Percentiles rank a stretch among this genome's conserved stretches.
phyloP scores from a whole-genome alignment of 2,113 vertebrate species.

The Proteles cristata region DNA sequence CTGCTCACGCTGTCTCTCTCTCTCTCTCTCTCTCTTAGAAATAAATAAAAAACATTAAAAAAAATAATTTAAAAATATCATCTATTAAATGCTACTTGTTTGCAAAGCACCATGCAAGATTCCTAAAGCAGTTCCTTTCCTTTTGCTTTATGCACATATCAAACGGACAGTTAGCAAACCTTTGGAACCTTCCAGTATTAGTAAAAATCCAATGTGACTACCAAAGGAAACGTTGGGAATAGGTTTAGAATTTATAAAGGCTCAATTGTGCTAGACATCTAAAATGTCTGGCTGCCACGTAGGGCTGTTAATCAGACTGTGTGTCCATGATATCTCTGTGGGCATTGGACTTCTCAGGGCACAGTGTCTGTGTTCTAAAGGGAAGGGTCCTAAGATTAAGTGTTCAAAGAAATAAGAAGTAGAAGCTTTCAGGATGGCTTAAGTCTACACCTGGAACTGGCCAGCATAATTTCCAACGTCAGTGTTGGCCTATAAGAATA shows the following conservation, averaged over 20 bases:
- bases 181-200: background rate
- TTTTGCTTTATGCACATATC: background rate
- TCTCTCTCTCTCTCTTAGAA: too few species aligned
- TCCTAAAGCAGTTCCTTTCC: background rate
- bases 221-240: background rate
- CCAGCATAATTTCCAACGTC: background rate
- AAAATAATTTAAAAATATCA: background rate
- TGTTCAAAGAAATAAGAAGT: background rate
- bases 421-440: background rate
- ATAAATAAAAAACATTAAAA: too few species aligned
- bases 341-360: background rate
- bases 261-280: background rate
- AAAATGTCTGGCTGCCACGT: background rate
- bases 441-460: background rate
- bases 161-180: background rate
- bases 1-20: too few species aligned
- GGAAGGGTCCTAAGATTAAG: background rate
- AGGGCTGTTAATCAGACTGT: background rate
- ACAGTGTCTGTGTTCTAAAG: background rate
- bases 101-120: background rate
- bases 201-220: constrained; percentile 11
- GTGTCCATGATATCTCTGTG: background rate
- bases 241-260: background rate
- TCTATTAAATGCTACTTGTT: background rate
- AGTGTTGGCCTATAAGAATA: background rate